Conservation (phyloP, 64 coral and sea anemone genomes). For the Pocillopora damicornis region DNA sequence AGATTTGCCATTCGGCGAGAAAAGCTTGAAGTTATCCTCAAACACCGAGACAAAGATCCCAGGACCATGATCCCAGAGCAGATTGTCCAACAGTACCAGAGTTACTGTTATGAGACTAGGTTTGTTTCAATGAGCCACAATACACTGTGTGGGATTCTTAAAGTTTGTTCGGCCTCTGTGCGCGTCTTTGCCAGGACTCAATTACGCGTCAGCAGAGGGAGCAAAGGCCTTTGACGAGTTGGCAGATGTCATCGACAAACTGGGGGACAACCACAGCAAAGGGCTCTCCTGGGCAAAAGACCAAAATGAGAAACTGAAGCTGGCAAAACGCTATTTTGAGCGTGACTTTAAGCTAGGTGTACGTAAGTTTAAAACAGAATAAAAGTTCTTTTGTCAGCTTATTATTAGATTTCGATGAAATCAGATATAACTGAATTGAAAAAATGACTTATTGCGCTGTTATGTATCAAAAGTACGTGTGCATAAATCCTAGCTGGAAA, state of each 20-base stretch:
- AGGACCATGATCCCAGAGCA: constrained; percentile 33
- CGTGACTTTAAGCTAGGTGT: not conserved
- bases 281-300: constrained; percentile 39
- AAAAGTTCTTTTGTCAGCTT: too few relatives aligned
- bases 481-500: too few relatives aligned
- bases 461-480: too few relatives aligned
- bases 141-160: constrained; percentile 19
- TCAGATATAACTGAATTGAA: too few relatives aligned
- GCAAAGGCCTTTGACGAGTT: constrained; percentile 38
- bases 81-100: constrained; percentile 35
- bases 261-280: constrained; percentile 30
- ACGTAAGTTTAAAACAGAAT: not conserved
- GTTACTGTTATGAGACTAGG: constrained; percentile 26
- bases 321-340: not conserved
- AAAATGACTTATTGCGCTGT: too few relatives aligned
- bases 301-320: constrained; percentile 12
- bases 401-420: too few relatives aligned
- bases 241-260: constrained; percentile 20
- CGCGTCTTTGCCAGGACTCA: constrained; percentile 37
- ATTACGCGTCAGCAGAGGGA: constrained; percentile 30
- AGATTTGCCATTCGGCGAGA: constrained; percentile 41
- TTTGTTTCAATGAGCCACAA: constrained; percentile 25
- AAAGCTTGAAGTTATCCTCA: constrained; percentile 16
- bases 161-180: constrained; percentile 28
- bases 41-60: constrained; percentile 27